phyloP scores from a whole-genome alignment of 1,140 invertebrate genomes.

The Trichomalopsis sarcophagae region DNA sequence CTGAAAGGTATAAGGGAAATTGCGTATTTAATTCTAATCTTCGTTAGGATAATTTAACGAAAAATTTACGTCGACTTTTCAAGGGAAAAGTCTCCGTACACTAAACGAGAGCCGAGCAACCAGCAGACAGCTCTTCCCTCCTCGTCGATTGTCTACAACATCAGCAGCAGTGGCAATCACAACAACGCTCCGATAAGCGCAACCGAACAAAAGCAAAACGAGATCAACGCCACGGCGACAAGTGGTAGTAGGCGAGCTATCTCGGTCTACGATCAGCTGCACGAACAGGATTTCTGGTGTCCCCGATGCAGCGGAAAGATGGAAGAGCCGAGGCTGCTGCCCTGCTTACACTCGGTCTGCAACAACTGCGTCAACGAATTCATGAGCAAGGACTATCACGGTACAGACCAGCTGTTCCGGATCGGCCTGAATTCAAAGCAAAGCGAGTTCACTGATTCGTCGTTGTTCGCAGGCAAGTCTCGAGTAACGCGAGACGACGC shows the following conservation, averaged over 20 bases:
- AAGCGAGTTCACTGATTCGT: no score
- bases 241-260: conserved; percentile 40
- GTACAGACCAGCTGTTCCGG: conserved; percentile 42
- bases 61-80: neutral
- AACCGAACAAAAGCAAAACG: conserved; percentile 22
- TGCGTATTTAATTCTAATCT: no score
- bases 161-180: neutral
- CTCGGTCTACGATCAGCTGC: conserved; percentile 52
- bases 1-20: conserved; percentile 53
- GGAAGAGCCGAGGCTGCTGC: conserved; percentile 69
- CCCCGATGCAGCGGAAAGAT: conserved; percentile 66
- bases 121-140: conserved; percentile 5
- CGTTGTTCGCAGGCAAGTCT: conserved; percentile 5
- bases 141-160: conserved; percentile 24
- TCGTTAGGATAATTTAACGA: no score
- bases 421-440: neutral
- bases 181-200: neutral
- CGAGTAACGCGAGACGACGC: neutral
- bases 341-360: conserved; percentile 70
- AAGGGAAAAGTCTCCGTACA: conserved; percentile 33
- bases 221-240: conserved; percentile 15
- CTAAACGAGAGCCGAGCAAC: neutral
- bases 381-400: conserved; percentile 58
- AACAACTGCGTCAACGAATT: conserved; percentile 65
- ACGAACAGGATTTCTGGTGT: conserved; percentile 64